Evolutionary conservation across 2,113 vertebrate species (phyloP).

Genomic region (Nesogale talazaci): DNA sequence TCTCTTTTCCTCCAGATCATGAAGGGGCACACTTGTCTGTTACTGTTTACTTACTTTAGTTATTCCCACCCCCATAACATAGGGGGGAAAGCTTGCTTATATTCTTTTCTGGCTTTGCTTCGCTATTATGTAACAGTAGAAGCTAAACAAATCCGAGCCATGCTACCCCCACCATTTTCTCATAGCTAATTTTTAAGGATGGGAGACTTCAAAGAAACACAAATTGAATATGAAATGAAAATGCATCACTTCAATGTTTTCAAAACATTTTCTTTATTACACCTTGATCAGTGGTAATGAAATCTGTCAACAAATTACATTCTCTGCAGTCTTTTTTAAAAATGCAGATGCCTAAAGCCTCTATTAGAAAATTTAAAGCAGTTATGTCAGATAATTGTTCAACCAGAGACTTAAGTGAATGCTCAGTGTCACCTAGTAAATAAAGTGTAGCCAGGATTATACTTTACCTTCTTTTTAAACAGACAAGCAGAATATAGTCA

Average conservation of each 20-base stretch:
- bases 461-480: neutral
- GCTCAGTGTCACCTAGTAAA: neutral
- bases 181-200: neutral
- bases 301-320: neutral
- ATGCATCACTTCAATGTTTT: neutral
- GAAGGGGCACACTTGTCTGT: neutral
- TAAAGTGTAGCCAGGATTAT: neutral
- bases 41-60: neutral
- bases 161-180: neutral
- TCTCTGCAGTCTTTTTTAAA: neutral
- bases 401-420: neutral
- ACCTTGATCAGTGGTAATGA: neutral
- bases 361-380: neutral
- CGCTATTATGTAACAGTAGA: neutral
- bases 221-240: slow-evolving; percentile 22
- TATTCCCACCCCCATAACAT: neutral
- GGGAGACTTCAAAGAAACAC: neutral
- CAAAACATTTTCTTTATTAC: neutral
- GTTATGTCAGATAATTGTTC: neutral
- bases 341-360: neutral
- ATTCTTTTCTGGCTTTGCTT: neutral
- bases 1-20: neutral
- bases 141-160: neutral
- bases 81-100: neutral
- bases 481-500: neutral